Evolutionary conservation across 35 echinoderm and acorn worm species (phyloP).

Genomic region (Stichopus chloronotus): DNA sequence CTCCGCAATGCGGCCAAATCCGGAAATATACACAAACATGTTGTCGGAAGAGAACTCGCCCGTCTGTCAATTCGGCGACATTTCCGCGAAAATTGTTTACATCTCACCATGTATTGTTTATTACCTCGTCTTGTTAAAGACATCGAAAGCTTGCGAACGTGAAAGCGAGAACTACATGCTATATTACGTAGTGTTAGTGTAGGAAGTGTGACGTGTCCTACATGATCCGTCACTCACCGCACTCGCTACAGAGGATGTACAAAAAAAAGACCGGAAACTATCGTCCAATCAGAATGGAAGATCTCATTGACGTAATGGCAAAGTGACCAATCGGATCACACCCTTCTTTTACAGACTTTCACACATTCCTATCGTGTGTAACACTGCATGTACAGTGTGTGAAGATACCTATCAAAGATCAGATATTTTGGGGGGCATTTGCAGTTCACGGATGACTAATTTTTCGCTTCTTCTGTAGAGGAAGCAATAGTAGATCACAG

Average conservation of each 20-base stretch:
- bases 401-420: neutral
- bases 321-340: neutral
- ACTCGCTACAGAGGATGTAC: no score
- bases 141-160: no score
- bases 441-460: constrained; percentile 20
- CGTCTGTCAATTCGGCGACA: constrained; percentile 9
- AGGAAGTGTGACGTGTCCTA: no score
- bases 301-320: neutral
- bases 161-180: no score
- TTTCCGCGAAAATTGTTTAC: constrained; percentile 13
- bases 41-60: neutral
- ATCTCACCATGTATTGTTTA: neutral
- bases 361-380: no score
- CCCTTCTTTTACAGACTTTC: neutral
- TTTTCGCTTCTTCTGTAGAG: no score
- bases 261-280: constrained; percentile 19
- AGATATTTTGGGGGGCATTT: neutral
- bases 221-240: no score
- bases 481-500: neutral
- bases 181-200: no score
- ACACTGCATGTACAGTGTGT: neutral
- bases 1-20: neutral
- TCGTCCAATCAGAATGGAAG: constrained; percentile 11
- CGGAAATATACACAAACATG: neutral
- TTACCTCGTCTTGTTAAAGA: neutral